Conservation (phyloP, 2,888 invertebrate genomes). For the Catocala fraxini region DNA sequence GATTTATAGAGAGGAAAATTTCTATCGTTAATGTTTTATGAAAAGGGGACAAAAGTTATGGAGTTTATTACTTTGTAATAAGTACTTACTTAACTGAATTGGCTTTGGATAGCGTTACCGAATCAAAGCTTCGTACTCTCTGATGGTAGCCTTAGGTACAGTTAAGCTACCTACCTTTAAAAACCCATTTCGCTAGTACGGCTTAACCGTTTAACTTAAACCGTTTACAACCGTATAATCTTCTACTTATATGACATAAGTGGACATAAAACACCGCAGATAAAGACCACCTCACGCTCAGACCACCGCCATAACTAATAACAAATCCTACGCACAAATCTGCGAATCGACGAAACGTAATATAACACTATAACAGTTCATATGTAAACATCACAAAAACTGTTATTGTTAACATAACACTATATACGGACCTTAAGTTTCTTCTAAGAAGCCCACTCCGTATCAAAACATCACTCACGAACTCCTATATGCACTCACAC, state of each 20-base stretch:
- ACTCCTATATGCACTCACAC: conserved; percentile 29
- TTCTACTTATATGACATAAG: conserved; percentile 24
- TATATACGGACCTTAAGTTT: conserved; percentile 68
- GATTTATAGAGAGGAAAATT: conserved; percentile 6
- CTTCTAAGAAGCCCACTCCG: conserved; percentile 68
- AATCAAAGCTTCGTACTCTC: neutral
- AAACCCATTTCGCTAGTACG: conserved; percentile 6
- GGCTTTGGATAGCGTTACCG: neutral
- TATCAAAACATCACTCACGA: conserved; percentile 65
- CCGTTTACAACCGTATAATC: conserved; percentile 12
- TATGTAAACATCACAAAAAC: conserved; percentile 74
- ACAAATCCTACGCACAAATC: conserved; percentile 79
- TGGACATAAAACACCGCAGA: conserved; percentile 38
- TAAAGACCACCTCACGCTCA: conserved; percentile 60
- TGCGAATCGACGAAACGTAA: conserved; percentile 74
- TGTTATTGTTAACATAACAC: conserved; percentile 70
- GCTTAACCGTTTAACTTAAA: conserved; percentile 15
- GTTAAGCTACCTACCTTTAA: neutral
- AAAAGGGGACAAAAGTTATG: neutral
- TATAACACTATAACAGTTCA: conserved; percentile 61
- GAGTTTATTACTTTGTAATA: neutral
- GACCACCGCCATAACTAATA: conserved; percentile 61
- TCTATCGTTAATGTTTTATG: neutral
- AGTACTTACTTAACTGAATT: conserved; percentile 9
- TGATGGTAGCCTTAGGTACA: neutral